phyloP scores from a whole-genome alignment of 2,797 vertebrate species.

The Tinamus major region DNA sequence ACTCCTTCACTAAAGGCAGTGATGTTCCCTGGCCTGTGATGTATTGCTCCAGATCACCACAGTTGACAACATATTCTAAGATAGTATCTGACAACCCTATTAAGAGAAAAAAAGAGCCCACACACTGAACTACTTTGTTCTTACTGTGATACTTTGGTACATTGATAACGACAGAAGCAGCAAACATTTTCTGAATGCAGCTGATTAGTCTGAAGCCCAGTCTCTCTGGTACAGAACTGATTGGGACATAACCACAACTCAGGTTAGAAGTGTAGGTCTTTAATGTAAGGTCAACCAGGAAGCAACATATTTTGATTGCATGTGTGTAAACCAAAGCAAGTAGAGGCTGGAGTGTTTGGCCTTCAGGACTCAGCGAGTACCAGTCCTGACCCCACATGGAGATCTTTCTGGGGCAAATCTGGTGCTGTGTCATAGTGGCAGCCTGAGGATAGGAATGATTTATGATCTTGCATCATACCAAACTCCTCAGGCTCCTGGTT shows the following conservation, averaged over 20 bases:
- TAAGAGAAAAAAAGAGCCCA: neutral
- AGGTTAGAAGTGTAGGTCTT: neutral
- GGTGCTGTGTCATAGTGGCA: neutral
- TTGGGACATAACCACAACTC: neutral
- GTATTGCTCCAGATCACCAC: neutral
- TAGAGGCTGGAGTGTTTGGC: too few species aligned
- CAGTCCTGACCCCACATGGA: neutral
- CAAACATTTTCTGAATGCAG: neutral
- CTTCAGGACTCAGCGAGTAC: neutral
- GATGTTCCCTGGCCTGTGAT: neutral
- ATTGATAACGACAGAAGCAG: neutral
- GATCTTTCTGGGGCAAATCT: neutral
- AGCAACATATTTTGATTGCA: neutral
- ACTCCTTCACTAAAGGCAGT: neutral
- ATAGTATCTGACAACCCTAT: neutral
- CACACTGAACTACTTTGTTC: fast-evolving
- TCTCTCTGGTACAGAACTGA: neutral
- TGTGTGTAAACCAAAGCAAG: too few species aligned
- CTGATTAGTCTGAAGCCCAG: neutral
- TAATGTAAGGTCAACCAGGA: neutral
- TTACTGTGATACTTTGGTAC: fast-evolving
- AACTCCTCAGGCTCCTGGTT: neutral
- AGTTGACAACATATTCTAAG: neutral
- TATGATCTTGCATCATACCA: neutral
- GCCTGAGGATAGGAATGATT: neutral